A percentile compares a stretch with the other conserved stretches of the same genome.
Conservation (phyloP, 1,140 invertebrate genomes). For the Aricia agestis region DNA sequence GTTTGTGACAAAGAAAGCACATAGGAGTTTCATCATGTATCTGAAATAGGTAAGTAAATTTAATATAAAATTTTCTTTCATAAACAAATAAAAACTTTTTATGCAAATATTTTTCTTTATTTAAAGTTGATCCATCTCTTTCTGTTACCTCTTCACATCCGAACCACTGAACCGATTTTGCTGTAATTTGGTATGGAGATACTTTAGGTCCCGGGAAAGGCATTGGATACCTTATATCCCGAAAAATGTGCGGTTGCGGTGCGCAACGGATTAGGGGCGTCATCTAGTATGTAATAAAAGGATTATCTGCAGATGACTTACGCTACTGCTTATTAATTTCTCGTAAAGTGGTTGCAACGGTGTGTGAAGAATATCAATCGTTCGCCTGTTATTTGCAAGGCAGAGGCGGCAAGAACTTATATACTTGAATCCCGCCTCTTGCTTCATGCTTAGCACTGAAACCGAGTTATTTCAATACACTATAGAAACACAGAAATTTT, state of each 20-base stretch:
- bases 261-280: no score
- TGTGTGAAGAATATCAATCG: constrained; percentile 5
- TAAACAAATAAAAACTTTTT: no score
- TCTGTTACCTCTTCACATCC: no score
- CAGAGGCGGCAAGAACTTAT: constrained; percentile 1
- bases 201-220: no score
- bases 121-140: no score
- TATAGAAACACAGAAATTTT: no score
- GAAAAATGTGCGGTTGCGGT: no score
- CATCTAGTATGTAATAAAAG: no score
- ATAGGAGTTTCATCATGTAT: constrained; percentile 8
- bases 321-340: constrained; percentile 2
- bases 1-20: not conserved
- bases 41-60: not conserved
- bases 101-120: no score
- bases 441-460: not conserved
- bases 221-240: no score
- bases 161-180: no score
- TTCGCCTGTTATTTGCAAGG: not conserved
- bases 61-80: not conserved
- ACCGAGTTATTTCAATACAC: not conserved
- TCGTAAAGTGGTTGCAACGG: constrained; percentile 7
- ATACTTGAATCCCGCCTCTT: not conserved
- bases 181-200: no score
- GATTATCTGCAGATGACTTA: not conserved